Evolutionary conservation across 1,140 invertebrate genomes (phyloP), one percentile per base, ranked within the genome.

Genomic region (Drosophila paulistorum): DNA sequence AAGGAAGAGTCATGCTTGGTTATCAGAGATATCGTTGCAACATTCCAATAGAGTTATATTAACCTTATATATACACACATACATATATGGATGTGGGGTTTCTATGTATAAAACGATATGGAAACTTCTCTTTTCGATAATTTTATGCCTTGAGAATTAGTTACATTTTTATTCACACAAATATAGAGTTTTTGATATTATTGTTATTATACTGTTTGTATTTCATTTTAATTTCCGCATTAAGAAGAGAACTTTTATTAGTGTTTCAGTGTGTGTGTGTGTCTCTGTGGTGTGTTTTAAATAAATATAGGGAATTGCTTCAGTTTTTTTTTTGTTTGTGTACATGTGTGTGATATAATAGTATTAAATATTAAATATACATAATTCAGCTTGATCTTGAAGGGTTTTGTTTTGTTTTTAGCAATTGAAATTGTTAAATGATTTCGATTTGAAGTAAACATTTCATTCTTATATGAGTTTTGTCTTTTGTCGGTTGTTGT

Each of bases 151-250:
- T 87, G 84, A 87, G 84, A 87, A 87, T 87, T 87, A 89, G 84
- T 89, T 87, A 87, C 84, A 87, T 79, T 87, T 30, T 87, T 87
- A 87, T 87, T 87, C 84, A 87, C 84, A 87, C 84, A 89, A 87
- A 89, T 80, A 89, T 85, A 77, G 79, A 79, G 45, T 23, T 51
- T 51, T 51, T 7, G 17, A 51, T 51, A 51, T 51, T 84, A 68
- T 30, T 84, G 65, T 84, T 72, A 58, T 78, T 78, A 78, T 68
- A 45, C 48, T 76, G 67, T 79, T 78, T 69, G 68, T 72, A 69
- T 55, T 69, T 14, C 63, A 62, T 69, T 72, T 48, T 57, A 58
- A 71, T 75, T 73, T 66, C 60, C 48, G 84, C 74, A 79, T 86
- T 87, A 82, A 81, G 74, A 74, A 85, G 55, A 85, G 67, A 86